Evolutionary conservation across 2,888 invertebrate species (phyloP).

Genomic region (Ormia ochracea): DNA sequence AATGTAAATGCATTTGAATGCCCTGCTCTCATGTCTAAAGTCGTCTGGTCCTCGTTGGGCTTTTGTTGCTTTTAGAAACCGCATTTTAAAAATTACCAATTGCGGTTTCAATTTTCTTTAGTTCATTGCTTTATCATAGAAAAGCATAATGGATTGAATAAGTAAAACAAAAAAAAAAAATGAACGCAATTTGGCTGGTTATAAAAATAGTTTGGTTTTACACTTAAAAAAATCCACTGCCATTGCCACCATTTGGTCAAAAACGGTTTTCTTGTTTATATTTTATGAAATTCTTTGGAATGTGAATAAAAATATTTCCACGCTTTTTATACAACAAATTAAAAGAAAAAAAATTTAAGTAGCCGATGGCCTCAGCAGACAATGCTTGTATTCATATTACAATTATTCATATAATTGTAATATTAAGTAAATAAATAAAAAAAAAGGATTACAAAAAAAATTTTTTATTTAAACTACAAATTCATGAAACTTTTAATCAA

Average conservation of each 20-base stretch:
- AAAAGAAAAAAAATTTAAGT: too few relatives aligned
- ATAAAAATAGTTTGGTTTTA: constrained; percentile 37
- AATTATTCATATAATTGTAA: too few relatives aligned
- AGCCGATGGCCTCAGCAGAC: too few relatives aligned
- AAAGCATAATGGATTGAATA: not conserved
- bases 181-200: constrained; percentile 19
- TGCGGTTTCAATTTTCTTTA: constrained; percentile 42
- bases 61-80: constrained; percentile 41
- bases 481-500: too few relatives aligned
- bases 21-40: not conserved
- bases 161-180: too few relatives aligned
- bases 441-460: too few relatives aligned
- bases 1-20: not conserved
- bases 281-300: not conserved
- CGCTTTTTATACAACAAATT: too few relatives aligned
- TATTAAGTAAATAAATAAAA: too few relatives aligned
- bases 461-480: too few relatives aligned
- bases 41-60: constrained; percentile 3
- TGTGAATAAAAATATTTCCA: not conserved
- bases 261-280: not conserved
- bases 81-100: constrained; percentile 49
- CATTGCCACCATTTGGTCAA: not conserved
- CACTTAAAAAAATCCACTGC: constrained; percentile 39
- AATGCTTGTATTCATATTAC: too few relatives aligned
- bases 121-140: constrained; percentile 21